Conservation (phyloP, 1,140 invertebrate genomes). For the Ephestia elutella region DNA sequence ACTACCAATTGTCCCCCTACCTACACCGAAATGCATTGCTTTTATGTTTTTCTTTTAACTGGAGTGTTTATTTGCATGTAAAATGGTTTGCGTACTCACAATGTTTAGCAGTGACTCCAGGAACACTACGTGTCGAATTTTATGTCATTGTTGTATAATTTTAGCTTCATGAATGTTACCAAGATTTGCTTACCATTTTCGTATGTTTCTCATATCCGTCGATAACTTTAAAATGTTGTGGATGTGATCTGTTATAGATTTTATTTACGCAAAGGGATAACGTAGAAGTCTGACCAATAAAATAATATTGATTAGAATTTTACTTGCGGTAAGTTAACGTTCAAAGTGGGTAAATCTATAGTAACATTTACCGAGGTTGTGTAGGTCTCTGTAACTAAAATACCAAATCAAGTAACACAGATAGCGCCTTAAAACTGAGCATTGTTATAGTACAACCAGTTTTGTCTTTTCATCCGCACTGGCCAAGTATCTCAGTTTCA, state of each 20-base stretch:
- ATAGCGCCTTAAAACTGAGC: background rate
- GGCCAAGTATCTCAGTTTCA: background rate
- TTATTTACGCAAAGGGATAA: too few species aligned
- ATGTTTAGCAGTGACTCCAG: slow-evolving; percentile 33
- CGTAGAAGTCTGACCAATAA: background rate
- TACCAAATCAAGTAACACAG: background rate
- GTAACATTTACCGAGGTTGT: background rate
- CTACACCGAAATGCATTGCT: slow-evolving; percentile 55
- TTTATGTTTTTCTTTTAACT: slow-evolving; percentile 42
- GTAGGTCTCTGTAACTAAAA: background rate
- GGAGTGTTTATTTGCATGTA: slow-evolving; percentile 70
- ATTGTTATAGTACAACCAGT: background rate
- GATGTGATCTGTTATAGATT: too few species aligned
- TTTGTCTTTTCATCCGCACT: background rate
- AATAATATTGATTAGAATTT: background rate
- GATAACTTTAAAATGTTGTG: background rate
- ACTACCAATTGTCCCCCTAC: slow-evolving; percentile 32
- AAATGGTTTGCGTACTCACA: slow-evolving; percentile 62
- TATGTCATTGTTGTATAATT: slow-evolving; percentile 32
- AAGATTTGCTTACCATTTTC: slow-evolving; percentile 18
- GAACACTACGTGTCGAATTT: slow-evolving; percentile 34
- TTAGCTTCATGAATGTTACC: slow-evolving; percentile 20
- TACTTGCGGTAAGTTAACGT: background rate
- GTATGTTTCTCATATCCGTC: background rate
- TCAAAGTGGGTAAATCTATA: background rate